Evolutionary conservation across 1,140 invertebrate species (phyloP), one percentile per base, ranked within the genome.

Genomic region (Littorina saxatilis): DNA sequence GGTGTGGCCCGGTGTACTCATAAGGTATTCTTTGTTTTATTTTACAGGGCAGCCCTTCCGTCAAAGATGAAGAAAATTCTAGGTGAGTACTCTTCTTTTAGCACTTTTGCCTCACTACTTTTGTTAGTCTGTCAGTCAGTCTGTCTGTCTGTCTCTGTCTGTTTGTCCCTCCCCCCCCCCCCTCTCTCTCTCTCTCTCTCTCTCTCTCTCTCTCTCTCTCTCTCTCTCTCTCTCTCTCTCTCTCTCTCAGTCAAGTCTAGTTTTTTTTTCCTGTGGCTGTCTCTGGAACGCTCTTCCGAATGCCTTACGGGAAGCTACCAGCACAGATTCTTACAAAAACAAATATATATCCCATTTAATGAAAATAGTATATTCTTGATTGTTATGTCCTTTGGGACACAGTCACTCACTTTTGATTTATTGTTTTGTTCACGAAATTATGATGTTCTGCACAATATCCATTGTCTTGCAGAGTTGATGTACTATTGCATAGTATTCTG

Each of bases 31-130:
- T 32, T 68, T 39, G 35, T 39, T 23, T 2, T 47, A 4, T 47
- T 50, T 4, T 39, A 50, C 37, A 73, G 39, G 40, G 17, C 0
- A 37, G 17, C 17, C 39, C 70, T 4, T 7, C 70, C 5, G 70
- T 61, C 35, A 61, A 78, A 47, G 58, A 39, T 3, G 76, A 63
- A 37, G 76, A 78, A 35, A 78, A 58, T 63, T 78, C 76, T 78
- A 78, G 76, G 76, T 78, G 43, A 63, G 58, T 23, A 5, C 15
- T 68, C 11, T 39, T 15, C 23, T 32, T 63, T 29, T 63, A 17
- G 35, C 66, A 7, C 35, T 3, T 68, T 7, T 68, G 35, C 39
- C 20, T 68, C 9, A 39, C 3, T 68, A 2, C 35, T 3, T 37
- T 7, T 68, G 35, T 39, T 5, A 39, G 35, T 39, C 23, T 68